Conservation (phyloP, 1,140 invertebrate species). For the Microplitis demolitor region DNA sequence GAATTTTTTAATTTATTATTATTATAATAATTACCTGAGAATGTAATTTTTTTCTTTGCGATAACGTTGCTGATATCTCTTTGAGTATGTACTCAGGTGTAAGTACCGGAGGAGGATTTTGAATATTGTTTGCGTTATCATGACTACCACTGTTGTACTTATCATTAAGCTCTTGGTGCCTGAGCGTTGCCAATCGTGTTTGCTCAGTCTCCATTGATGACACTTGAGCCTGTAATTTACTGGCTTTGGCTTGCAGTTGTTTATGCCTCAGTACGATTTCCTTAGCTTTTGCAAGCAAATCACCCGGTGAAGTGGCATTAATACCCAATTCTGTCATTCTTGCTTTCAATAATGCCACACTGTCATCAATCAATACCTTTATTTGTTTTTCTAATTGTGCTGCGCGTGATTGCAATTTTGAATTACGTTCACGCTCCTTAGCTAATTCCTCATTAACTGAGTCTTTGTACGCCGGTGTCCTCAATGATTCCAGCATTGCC, state of each 20-base stretch:
- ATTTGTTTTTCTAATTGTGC: slow-evolving; percentile 91
- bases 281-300: slow-evolving; percentile 87
- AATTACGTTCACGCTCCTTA: slow-evolving; percentile 82
- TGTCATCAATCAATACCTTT: slow-evolving; percentile 86
- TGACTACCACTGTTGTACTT: slow-evolving; percentile 62
- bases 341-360: slow-evolving; percentile 86
- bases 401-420: slow-evolving; percentile 76
- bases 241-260: slow-evolving; percentile 84
- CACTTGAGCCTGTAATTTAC: slow-evolving; percentile 82
- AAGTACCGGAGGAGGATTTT: slow-evolving; percentile 68
- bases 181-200: slow-evolving; percentile 68
- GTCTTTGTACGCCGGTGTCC: slow-evolving; percentile 73
- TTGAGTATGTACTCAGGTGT: slow-evolving; percentile 80
- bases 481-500: slow-evolving; percentile 81
- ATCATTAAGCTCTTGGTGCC: slow-evolving; percentile 72
- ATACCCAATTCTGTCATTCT: slow-evolving; percentile 90
- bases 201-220: slow-evolving; percentile 72
- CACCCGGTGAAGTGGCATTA: slow-evolving; percentile 79
- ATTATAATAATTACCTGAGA: slow-evolving; percentile 62
- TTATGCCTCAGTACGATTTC: slow-evolving; percentile 91
- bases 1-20: neutral
- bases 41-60: slow-evolving; percentile 80
- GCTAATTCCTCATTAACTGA: slow-evolving; percentile 79
- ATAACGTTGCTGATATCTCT: slow-evolving; percentile 82
- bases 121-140: slow-evolving; percentile 59